Evolutionary conservation across 2,888 invertebrate genomes (phyloP).

Genomic region (Bombylius discolor): DNA sequence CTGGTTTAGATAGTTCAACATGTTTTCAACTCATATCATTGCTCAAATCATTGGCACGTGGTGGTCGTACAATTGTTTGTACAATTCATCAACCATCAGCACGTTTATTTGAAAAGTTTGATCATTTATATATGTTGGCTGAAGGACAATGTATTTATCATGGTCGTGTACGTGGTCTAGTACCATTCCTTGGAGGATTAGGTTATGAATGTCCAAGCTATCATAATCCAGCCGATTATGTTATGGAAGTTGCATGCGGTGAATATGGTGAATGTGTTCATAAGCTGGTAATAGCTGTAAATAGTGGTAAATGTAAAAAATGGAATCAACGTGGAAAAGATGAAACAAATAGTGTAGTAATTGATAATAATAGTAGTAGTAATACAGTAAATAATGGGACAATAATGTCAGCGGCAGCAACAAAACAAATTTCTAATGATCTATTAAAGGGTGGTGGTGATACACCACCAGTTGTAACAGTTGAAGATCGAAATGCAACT

Average conservation of each 20-base stretch:
- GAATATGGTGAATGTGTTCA: conserved; percentile 86
- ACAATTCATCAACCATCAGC: conserved; percentile 96
- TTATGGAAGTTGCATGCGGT: conserved; percentile 91
- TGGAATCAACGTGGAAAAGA: conserved; percentile 34
- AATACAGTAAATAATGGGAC: conserved; percentile 28
- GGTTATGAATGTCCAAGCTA: conserved; percentile 84
- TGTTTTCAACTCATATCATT: conserved; percentile 86
- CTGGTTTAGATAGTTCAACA: conserved; percentile 87
- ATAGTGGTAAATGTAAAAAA: conserved; percentile 60
- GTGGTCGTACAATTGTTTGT: conserved; percentile 83
- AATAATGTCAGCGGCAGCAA: conserved; percentile 27
- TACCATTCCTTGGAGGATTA: conserved; percentile 77
- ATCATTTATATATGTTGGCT: conserved; percentile 79
- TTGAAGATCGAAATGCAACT: conserved; percentile 19
- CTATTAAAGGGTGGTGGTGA: conserved; percentile 38
- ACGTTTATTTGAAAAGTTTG: conserved; percentile 90
- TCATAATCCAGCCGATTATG: conserved; percentile 95
- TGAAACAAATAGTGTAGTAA: conserved; percentile 10
- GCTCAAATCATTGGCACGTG: conserved; percentile 75
- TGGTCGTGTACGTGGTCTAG: conserved; percentile 67
- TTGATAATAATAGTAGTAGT: conserved; percentile 14
- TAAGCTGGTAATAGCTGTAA: conserved; percentile 71
- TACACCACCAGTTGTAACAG: background rate
- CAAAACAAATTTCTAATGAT: conserved; percentile 43
- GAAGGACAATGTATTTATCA: conserved; percentile 91